Evolutionary conservation across 1,140 invertebrate genomes (phyloP).

Genomic region (Drosophila lini): DNA sequence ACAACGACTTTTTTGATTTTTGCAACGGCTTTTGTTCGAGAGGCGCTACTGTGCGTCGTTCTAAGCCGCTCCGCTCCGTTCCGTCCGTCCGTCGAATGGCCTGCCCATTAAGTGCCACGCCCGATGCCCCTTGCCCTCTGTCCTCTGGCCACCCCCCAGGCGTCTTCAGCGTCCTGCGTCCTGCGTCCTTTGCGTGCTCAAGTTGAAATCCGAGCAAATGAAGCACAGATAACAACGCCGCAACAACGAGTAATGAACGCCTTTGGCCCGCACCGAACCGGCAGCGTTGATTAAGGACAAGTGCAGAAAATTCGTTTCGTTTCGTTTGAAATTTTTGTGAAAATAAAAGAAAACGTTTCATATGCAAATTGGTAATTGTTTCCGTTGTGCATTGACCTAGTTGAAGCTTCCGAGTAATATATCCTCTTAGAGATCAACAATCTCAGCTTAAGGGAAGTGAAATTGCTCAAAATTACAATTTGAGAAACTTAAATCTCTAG

Average conservation of each 20-base stretch:
- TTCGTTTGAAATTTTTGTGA: conserved; percentile 64
- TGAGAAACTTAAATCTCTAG: not conserved
- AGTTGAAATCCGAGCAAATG: conserved; percentile 77
- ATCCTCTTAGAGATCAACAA: not conserved
- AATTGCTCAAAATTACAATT: not conserved
- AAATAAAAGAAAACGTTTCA: conserved; percentile 13
- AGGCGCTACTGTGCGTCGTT: too few relatives aligned
- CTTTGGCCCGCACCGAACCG: conserved; percentile 30
- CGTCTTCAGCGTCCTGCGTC: not conserved
- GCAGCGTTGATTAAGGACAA: conserved; percentile 74
- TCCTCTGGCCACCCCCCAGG: not conserved
- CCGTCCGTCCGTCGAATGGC: not conserved
- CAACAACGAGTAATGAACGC: conserved; percentile 54
- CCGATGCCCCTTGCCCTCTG: conserved; percentile 14
- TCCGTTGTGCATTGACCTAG: conserved; percentile 76
- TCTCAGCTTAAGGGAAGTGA: not conserved
- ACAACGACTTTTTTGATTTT: too few relatives aligned
- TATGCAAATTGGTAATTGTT: conserved; percentile 60
- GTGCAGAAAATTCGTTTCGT: conserved; percentile 50
- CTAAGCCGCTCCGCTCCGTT: conserved; percentile 6
- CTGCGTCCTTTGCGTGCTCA: conserved; percentile 71
- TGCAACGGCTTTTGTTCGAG: too few relatives aligned
- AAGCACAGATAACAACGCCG: conserved; percentile 68
- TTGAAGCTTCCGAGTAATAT: conserved; percentile 16
- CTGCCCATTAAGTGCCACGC: conserved; percentile 73